Evolutionary conservation across 2,888 invertebrate genomes (phyloP).

Genomic region (Polydrusus cervinus): DNA sequence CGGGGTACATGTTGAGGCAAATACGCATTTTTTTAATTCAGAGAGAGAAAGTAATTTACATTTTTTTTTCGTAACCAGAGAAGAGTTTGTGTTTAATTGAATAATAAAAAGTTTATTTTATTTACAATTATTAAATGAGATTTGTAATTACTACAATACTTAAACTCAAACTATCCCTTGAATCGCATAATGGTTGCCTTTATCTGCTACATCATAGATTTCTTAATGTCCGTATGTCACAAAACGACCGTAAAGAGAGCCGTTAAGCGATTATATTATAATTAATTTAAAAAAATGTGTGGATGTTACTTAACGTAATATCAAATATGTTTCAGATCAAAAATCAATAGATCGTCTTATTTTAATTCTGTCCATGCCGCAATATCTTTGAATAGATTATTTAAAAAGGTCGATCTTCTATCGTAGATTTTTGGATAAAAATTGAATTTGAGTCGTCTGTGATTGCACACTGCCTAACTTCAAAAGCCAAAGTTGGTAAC

Average conservation of each 20-base stretch:
- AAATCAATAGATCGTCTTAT: no score
- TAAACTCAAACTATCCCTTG: no score
- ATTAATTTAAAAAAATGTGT: no score
- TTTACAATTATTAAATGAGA: not conserved
- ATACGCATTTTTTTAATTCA: slow-evolving; percentile 42
- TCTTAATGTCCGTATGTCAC: no score
- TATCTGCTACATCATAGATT: no score
- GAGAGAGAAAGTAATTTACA: not conserved
- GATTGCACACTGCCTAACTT: slow-evolving; percentile 35
- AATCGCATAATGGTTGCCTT: no score
- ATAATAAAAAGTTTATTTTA: not conserved
- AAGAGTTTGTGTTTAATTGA: slow-evolving; percentile 3
- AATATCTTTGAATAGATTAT: not conserved
- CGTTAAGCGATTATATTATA: no score
- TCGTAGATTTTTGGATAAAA: slow-evolving; percentile 22
- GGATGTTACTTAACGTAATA: not conserved
- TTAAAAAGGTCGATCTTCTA: not conserved
- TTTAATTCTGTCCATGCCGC: no score
- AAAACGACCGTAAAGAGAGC: no score
- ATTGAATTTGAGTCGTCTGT: slow-evolving; percentile 32
- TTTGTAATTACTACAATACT: no score
- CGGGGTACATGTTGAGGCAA: slow-evolving; percentile 42
- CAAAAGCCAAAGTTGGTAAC: slow-evolving; percentile 42
- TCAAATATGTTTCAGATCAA: no score
- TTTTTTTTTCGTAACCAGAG: not conserved